Evolutionary conservation across 2,113 vertebrate genomes (phyloP).

Genomic region (Osmerus mordax): DNA sequence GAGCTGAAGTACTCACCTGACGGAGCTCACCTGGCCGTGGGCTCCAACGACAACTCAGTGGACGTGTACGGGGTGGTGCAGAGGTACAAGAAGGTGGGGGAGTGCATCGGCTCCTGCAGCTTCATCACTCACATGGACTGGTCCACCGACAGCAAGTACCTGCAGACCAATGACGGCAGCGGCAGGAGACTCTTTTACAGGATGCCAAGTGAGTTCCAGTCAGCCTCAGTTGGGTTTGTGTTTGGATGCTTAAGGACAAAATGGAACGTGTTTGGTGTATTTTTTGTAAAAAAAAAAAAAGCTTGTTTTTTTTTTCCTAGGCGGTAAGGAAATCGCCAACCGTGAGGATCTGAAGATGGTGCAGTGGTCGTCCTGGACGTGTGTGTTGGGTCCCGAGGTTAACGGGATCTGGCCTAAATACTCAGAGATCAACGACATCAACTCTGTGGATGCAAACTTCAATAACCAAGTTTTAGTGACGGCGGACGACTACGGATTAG

Average conservation of each 20-base stretch:
- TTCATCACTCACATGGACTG: conserved; percentile 99
- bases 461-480: conserved; percentile 94
- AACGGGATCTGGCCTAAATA: conserved; percentile 98
- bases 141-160: conserved; percentile 92
- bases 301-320: conserved; percentile 54
- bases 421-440: conserved; percentile 91
- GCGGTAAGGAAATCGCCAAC: conserved; percentile 92
- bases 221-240: no score
- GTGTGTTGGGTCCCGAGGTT: conserved; percentile 90
- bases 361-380: conserved; percentile 96
- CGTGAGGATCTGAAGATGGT: conserved; percentile 91
- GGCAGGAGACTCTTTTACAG: conserved; percentile 90
- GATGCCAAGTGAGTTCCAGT: conserved; percentile 88
- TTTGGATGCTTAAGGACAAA: neutral
- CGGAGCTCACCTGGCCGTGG: conserved; percentile 90
- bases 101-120: conserved; percentile 86
- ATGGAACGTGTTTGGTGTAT: no score
- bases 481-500: conserved; percentile 93
- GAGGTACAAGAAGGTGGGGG: conserved; percentile 90
- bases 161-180: conserved; percentile 94
- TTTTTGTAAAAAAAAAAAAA: no score
- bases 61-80: conserved; percentile 94
- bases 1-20: conserved; percentile 98
- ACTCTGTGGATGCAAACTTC: conserved; percentile 96
- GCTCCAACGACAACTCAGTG: conserved; percentile 93